These are phyloP conservation scores for Pseudonaja textilis DNA, from an alignment of 2,113 vertebrate species.

Conservation along the genomic window DNA sequence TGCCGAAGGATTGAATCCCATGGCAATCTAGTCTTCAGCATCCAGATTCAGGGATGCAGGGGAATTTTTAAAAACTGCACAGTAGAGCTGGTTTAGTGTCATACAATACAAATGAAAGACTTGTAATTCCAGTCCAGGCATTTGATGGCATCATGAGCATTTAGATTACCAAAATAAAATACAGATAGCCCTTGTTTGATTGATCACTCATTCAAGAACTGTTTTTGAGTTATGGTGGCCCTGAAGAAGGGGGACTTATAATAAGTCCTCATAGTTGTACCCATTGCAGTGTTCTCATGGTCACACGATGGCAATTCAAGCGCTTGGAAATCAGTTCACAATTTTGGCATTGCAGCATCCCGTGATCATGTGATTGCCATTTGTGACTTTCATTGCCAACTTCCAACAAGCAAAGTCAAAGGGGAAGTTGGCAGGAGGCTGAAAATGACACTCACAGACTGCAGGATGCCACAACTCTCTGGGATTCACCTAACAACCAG, in stretches of 20 bases:
- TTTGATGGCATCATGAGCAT: neutral
- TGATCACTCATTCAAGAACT: no score
- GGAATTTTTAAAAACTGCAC: neutral
- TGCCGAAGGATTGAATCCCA: neutral
- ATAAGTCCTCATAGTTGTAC: no score
- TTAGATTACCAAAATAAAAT: neutral
- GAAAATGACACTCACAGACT: no score
- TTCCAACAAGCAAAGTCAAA: no score
- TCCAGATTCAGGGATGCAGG: neutral
- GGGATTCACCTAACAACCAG: no score
- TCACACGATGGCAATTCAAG: neutral
- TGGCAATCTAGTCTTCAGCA: neutral
- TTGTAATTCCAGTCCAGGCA: neutral
- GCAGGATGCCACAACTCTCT: no score
- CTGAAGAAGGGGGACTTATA: no score
- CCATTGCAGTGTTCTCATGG: neutral
- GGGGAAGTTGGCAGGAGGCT: no score
- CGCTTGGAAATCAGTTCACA: neutral
- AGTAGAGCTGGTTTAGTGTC: neutral
- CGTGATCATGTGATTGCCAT: neutral
- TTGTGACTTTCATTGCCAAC: no score
- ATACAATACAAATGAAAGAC: neutral
- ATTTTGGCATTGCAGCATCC: neutral
- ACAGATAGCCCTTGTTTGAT: neutral
- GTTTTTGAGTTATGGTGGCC: no score